Percentiles rank a stretch among this genome's conserved stretches.
Conservation (phyloP, 1,140 invertebrate species). For the Polyergus mexicanus region DNA sequence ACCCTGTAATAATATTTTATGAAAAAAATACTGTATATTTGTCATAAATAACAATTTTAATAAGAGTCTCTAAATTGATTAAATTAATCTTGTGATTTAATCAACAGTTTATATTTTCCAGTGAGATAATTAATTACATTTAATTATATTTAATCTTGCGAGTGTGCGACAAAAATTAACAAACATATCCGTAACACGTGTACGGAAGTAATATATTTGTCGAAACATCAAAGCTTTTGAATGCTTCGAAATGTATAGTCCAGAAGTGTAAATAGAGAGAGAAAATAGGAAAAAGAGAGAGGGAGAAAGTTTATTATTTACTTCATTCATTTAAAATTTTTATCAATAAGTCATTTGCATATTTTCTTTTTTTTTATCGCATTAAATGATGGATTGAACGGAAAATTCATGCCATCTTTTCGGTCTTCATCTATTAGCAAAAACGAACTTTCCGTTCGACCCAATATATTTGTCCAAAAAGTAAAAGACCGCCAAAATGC, state of each 20-base stretch:
- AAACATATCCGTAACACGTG: conserved; percentile 12
- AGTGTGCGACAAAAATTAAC: not conserved
- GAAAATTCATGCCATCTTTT: no score
- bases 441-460: no score
- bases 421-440: no score
- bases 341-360: not conserved
- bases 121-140: conserved; percentile 4
- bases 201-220: not conserved
- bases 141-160: conserved; percentile 26
- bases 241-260: not conserved
- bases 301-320: conserved; percentile 12
- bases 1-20: not conserved
- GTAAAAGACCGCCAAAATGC: conserved; percentile 10
- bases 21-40: not conserved
- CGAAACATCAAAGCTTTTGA: conserved; percentile 23
- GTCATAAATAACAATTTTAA: not conserved
- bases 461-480: not conserved
- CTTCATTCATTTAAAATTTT: conserved; percentile 34
- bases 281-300: no score
- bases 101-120: not conserved
- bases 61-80: not conserved
- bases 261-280: not conserved
- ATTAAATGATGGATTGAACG: not conserved
- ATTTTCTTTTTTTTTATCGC: not conserved
- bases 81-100: not conserved